These are phyloP conservation scores for Gymnopithys bicolor DNA, from an alignment of 2,797 vertebrate species.

Conservation along the genomic window DNA sequence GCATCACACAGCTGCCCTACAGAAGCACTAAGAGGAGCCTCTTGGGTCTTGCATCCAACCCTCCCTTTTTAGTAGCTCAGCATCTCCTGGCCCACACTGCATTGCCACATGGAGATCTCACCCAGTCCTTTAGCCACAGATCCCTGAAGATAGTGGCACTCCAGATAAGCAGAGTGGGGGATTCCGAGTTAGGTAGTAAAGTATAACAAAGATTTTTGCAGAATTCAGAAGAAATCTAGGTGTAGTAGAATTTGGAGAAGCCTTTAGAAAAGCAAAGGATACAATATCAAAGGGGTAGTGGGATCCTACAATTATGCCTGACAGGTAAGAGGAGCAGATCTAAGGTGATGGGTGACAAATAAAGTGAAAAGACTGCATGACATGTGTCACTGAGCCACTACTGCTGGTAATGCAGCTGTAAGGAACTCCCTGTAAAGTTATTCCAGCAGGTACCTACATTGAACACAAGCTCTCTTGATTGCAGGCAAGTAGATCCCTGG, in stretches of 20 bases:
- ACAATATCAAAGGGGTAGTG: not conserved
- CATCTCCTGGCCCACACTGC: not conserved
- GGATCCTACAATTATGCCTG: not conserved
- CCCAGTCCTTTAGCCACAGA: not conserved
- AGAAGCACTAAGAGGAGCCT: not conserved
- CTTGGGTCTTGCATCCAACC: not conserved
- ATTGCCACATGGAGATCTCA: too few species aligned
- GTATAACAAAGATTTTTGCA: fast-evolving
- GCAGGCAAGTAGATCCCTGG: not conserved
- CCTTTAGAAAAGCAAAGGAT: not conserved
- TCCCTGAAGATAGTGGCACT: not conserved
- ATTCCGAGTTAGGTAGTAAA: not conserved
- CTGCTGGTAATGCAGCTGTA: not conserved
- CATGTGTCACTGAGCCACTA: not conserved
- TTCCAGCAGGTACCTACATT: not conserved
- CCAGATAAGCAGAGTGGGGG: not conserved
- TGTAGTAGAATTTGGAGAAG: not conserved
- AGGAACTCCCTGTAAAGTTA: not conserved
- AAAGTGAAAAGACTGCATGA: not conserved
- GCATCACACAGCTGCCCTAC: not conserved
- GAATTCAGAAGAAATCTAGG: not conserved
- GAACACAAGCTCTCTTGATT: not conserved
- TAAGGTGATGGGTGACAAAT: not conserved
- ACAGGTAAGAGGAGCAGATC: not conserved
- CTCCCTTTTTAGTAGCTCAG: not conserved